A percentile compares a stretch with the other conserved stretches of the same genome.
phyloP scores from a whole-genome alignment of 2,888 invertebrate genomes.

The Dryadula phaetusa region DNA sequence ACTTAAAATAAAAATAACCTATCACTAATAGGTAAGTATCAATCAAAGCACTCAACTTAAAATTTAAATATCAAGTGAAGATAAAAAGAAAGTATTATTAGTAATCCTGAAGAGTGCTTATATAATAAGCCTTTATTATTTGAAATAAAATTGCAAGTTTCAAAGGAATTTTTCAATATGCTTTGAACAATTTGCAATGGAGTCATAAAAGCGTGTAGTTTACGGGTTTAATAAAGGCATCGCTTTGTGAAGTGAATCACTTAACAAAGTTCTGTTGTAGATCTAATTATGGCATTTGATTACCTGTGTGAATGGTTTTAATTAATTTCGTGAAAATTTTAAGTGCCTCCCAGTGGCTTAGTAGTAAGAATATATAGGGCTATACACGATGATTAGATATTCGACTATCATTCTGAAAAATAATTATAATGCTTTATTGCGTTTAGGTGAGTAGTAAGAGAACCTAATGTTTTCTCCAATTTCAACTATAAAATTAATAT shows the following conservation, averaged over 20 bases:
- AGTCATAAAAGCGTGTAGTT: slow-evolving; percentile 50
- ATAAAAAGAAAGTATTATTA: neutral
- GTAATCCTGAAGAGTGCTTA: neutral
- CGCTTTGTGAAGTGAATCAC: slow-evolving; percentile 46
- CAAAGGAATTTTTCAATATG: slow-evolving; percentile 45
- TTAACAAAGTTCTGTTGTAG: slow-evolving; percentile 24
- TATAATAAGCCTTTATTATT: slow-evolving; percentile 16
- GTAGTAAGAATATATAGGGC: no score
- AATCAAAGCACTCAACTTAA: no score
- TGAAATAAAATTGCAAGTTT: slow-evolving; percentile 35
- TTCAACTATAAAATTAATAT: no score
- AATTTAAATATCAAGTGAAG: no score
- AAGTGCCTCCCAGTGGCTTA: no score
- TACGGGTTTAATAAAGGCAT: slow-evolving; percentile 66
- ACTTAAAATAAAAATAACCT: no score
- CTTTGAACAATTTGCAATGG: slow-evolving; percentile 49
- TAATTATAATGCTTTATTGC: no score
- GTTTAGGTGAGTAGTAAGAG: no score
- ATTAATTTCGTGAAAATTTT: neutral
- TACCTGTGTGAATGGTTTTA: neutral
- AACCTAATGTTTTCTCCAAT: no score
- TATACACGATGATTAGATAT: neutral
- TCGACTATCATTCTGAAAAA: no score
- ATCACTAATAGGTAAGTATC: no score
- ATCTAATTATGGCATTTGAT: slow-evolving; percentile 22